Base-by-base conservation (phyloP, 2,888 invertebrate genomes). In the Spilosoma lubricipeda region DNA sequence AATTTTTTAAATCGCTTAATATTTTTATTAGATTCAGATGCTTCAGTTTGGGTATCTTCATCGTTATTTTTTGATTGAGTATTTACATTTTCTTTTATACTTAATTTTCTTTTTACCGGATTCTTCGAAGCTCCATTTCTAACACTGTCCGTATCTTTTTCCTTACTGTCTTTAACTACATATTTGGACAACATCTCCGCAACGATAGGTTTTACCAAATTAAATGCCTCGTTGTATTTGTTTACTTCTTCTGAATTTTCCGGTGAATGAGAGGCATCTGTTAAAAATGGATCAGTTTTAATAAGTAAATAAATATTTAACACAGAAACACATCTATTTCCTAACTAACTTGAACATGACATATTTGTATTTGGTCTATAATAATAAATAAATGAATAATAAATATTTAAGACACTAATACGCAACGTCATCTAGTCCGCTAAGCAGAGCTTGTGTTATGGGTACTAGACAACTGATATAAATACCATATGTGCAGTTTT, bases 181-280 rank as follows among this genome's bases (percentile, higher is more conserved):
- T 56, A 56, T 69, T 69, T 56, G 9, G 36, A 36, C 36, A 69
- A 36, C 56, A 69, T 56, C 8, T 56, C 36, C 36, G n/a, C 36
- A 27, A 69, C n/a, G 18, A 69, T 39, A 69, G 69, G 69, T 69
- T 56, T 69, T 1, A 69, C 52, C 0, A 69, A n/a, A n/a, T 69
- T 56, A 2, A n/a, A 69, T 3, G 69, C 39, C 39, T 69, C 39
- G 7, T 9, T 36, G 27, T 52, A 48, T 56, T 69, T 69, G 23
- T 69, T 56, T 36, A 36, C n/a, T 27, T 39, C 69, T 27, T 69
- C 56, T 18, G n/a, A 56, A n/a, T 39, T 27, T 7, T 18, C 27
- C 5, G 59, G 27, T 13, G 15, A 52, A 52, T 52, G 52, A 52
- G 52, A 63, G 13, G 59, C 15, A 27, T 63, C 59, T 63, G 59